Evolutionary conservation across 2,888 invertebrate genomes (phyloP).

Genomic region (Agrochola macilenta): DNA sequence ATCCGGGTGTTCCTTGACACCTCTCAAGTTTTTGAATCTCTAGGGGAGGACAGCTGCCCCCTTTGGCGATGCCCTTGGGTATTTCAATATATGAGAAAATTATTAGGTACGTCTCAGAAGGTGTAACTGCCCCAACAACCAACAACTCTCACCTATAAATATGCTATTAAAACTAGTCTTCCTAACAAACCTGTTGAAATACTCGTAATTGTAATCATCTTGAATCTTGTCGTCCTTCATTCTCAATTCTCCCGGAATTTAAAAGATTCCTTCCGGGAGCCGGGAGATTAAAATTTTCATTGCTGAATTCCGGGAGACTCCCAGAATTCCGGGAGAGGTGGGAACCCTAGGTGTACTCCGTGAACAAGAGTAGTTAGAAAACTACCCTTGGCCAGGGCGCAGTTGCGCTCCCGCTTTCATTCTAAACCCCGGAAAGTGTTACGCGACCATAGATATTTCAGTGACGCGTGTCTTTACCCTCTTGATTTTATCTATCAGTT

Average conservation of each 20-base stretch:
- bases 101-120: neutral
- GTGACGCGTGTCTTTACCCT: neutral
- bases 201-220: conserved; percentile 12
- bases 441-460: neutral
- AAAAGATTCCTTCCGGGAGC: too few species aligned
- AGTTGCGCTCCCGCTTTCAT: neutral
- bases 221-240: conserved; percentile 19
- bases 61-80: too few species aligned
- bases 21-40: too few species aligned
- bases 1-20: too few species aligned
- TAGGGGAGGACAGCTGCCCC: too few species aligned
- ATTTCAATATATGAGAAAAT: neutral
- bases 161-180: conserved; percentile 5
- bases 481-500: neutral
- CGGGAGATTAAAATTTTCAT: too few species aligned
- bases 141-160: neutral
- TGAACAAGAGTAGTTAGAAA: neutral
- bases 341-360: neutral
- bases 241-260: too few species aligned
- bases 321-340: too few species aligned
- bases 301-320: too few species aligned
- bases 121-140: neutral
- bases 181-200: conserved; percentile 1
- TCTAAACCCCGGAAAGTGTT: neutral
- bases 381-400: neutral